Conservation (phyloP, 2,888 invertebrate species). For the Sabellastarte sp. region DNA sequence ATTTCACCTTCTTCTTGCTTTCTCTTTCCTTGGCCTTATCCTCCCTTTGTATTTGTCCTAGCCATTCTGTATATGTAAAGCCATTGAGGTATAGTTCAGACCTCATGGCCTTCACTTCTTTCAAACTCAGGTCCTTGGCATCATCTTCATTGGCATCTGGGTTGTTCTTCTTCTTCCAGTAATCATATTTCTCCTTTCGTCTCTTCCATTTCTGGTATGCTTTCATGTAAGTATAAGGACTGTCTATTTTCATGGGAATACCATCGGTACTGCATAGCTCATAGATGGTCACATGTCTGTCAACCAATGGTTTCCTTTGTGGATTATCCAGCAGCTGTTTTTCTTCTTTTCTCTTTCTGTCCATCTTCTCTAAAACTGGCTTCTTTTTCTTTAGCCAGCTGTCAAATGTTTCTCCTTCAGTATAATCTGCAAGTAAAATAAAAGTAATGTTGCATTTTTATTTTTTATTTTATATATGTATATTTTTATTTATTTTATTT, state of each 20-base stretch:
- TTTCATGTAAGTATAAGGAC: background rate
- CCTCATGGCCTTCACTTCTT: no score
- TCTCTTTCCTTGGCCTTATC: no score
- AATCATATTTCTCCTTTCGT: background rate
- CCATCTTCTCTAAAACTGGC: background rate
- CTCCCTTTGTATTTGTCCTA: background rate
- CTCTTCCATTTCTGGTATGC: background rate
- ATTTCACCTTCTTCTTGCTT: no score
- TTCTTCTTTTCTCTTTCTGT: no score
- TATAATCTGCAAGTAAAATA: no score
- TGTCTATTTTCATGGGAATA: background rate
- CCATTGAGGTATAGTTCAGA: background rate
- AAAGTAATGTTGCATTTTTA: no score
- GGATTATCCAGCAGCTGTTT: no score
- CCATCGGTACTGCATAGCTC: background rate
- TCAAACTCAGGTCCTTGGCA: background rate
- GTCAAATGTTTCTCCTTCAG: no score
- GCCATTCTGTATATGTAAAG: background rate
- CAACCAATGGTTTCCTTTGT: background rate
- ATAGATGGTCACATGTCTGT: background rate
- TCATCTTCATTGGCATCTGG: background rate
- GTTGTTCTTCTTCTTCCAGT: background rate
- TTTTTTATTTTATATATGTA: no score
- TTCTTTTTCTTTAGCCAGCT: background rate
- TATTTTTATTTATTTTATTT: no score